Evolutionary conservation across 1,140 invertebrate genomes (phyloP).

Genomic region (Fopius arisanus): DNA sequence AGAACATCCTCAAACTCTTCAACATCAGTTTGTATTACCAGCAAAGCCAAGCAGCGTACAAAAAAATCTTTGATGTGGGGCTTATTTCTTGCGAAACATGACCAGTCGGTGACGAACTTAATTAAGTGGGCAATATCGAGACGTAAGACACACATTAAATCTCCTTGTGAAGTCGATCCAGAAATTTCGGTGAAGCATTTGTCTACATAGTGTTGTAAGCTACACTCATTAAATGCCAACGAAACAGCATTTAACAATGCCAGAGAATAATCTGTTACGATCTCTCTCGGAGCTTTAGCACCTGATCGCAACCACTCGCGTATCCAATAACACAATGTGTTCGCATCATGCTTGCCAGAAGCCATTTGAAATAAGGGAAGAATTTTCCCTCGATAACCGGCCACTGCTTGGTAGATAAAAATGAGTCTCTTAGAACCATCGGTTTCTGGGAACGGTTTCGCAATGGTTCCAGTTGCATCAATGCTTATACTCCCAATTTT

Average conservation of each 20-base stretch:
- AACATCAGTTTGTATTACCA: conserved; percentile 19
- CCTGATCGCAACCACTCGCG: conserved; percentile 29
- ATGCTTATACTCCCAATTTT: conserved; percentile 20
- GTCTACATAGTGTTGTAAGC: conserved; percentile 21
- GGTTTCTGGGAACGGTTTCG: conserved; percentile 13
- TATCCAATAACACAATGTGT: conserved; percentile 25
- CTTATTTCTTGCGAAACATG: conserved; percentile 23
- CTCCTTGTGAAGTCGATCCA: neutral
- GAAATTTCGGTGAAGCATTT: neutral
- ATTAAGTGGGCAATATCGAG: conserved; percentile 39
- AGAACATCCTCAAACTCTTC: conserved; percentile 27
- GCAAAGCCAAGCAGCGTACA: conserved; percentile 27
- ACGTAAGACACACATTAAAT: conserved; percentile 1
- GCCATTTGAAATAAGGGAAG: conserved; percentile 26
- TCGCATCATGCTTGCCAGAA: conserved; percentile 30
- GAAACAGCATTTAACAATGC: conserved; percentile 26
- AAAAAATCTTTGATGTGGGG: conserved; percentile 35
- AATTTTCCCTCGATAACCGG: conserved; percentile 8
- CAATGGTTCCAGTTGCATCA: conserved; percentile 30
- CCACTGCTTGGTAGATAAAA: conserved; percentile 28
- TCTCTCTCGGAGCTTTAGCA: conserved; percentile 17
- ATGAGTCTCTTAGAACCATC: conserved; percentile 25
- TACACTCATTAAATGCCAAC: conserved; percentile 24
- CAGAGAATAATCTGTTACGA: conserved; percentile 25
- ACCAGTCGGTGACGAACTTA: conserved; percentile 27